A percentile compares a stretch with the other conserved stretches of the same genome.
phyloP scores from a whole-genome alignment of 2,113 vertebrate genomes.

The Nannobrachium achirus region DNA sequence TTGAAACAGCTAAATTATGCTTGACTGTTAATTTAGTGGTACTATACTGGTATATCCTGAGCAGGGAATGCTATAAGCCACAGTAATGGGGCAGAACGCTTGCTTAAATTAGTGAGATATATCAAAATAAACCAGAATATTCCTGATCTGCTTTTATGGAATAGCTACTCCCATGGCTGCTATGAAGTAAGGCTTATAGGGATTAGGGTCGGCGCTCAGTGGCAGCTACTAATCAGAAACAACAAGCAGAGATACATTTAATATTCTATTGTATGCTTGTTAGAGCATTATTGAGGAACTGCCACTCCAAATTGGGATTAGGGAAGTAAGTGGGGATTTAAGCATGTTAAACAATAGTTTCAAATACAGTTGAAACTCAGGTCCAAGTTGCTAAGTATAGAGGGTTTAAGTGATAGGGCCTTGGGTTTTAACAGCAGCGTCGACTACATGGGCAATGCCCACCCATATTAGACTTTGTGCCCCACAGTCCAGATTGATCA shows the following conservation, averaged over 20 bases:
- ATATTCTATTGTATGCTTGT: constrained; percentile 59
- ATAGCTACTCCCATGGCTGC: constrained; percentile 18
- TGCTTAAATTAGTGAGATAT: not conserved
- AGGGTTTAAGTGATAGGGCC: too few relatives aligned
- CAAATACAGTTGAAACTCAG: constrained; percentile 12
- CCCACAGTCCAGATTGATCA: too few relatives aligned
- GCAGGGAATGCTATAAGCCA: not conserved
- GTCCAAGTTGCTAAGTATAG: too few relatives aligned
- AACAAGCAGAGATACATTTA: constrained; percentile 62
- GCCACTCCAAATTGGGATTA: constrained; percentile 64
- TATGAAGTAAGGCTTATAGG: constrained; percentile 55
- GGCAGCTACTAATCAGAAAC: constrained; percentile 67
- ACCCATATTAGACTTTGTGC: too few relatives aligned
- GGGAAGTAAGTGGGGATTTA: constrained; percentile 27
- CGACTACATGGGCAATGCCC: too few relatives aligned
- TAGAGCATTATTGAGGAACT: constrained; percentile 57
- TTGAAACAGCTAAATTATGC: too few relatives aligned
- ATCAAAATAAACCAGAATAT: not conserved
- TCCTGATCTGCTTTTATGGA: too few relatives aligned
- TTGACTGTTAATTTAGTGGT: too few relatives aligned
- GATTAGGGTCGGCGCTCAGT: constrained; percentile 72
- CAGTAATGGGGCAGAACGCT: not conserved
- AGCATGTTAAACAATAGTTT: constrained; percentile 46
- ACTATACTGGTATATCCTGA: too few relatives aligned
- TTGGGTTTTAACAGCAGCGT: too few relatives aligned